phyloP scores from a whole-genome alignment of 1,140 invertebrate genomes.

The Paramacrobiotus metropolitanus region DNA sequence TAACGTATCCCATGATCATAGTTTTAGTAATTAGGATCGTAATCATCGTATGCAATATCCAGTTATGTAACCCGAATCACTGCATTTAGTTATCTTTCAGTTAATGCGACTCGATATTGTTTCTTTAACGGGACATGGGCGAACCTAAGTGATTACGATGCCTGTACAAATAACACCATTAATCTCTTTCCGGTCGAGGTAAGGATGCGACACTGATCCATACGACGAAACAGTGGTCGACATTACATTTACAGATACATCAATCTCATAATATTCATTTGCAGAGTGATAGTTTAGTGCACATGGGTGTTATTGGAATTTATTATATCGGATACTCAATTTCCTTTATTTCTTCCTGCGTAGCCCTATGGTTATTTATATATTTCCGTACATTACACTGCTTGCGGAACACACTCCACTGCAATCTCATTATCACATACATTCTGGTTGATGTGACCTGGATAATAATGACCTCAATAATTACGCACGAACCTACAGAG shows the following conservation, averaged over 20 bases:
- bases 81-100: no score
- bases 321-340: not conserved
- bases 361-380: not conserved
- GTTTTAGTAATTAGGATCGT: no score
- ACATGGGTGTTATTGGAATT: not conserved
- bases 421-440: conserved; percentile 60
- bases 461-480: conserved; percentile 1
- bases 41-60: no score
- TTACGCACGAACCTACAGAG: no score
- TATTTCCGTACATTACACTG: conserved; percentile 57
- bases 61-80: no score
- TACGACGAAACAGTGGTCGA: not conserved
- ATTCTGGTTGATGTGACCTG: conserved; percentile 22
- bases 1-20: no score
- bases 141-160: not conserved
- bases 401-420: conserved; percentile 68
- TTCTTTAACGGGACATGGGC: not conserved
- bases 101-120: not conserved
- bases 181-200: no score
- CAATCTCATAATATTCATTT: not conserved
- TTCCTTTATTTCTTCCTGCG: not conserved
- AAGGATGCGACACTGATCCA: not conserved
- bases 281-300: not conserved
- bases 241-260: not conserved
- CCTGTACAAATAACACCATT: not conserved